phyloP scores from a whole-genome alignment of 2,113 vertebrate species.

The Chionis minor region DNA sequence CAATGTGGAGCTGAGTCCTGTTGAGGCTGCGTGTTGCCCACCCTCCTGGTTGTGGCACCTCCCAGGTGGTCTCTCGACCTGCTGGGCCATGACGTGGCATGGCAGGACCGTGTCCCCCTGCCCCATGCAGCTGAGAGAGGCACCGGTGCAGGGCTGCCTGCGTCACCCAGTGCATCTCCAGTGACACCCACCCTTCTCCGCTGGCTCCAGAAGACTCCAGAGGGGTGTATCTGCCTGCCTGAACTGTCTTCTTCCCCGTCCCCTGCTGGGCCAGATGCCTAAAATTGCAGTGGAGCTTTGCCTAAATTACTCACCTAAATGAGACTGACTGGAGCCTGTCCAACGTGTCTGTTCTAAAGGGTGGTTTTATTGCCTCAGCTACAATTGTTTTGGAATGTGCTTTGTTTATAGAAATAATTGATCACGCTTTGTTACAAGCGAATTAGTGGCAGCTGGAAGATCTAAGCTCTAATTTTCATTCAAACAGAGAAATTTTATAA shows the following conservation, averaged over 20 bases:
- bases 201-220: neutral
- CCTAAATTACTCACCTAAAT: conserved; percentile 48
- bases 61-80: neutral
- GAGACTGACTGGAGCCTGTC: conserved; percentile 39
- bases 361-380: conserved; percentile 47
- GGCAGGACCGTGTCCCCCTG: rapidly evolving
- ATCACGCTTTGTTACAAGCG: conserved; percentile 43
- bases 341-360: neutral
- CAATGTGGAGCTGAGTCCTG: neutral
- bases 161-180: neutral
- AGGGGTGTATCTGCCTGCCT: neutral
- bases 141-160: neutral
- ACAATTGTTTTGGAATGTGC: conserved; percentile 43
- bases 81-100: rapidly evolving
- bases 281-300: conserved; percentile 1
- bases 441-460: conserved; percentile 48
- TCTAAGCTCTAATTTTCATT: conserved; percentile 33
- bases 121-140: neutral
- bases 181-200: neutral
- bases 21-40: neutral
- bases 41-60: neutral
- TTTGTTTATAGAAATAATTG: conserved; percentile 58
- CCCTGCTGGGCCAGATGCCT: neutral
- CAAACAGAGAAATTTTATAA: neutral
- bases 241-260: neutral